These are phyloP conservation scores for Andricus grossulariae DNA, from an alignment of 1,140 invertebrate genomes.

Conservation along the genomic window DNA sequence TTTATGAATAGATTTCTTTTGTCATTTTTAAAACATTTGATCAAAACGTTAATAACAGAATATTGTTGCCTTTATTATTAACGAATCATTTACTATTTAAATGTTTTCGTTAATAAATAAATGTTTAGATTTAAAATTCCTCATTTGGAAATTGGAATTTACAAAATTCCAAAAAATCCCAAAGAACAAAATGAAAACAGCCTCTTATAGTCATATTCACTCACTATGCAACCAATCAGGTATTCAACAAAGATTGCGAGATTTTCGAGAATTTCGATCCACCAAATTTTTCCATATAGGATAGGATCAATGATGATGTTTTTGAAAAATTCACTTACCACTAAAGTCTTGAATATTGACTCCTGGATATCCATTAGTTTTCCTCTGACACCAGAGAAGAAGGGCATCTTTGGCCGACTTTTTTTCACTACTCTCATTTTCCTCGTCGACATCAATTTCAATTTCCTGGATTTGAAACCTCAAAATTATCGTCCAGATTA, in stretches of 20 bases:
- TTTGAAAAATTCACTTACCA: conserved; percentile 64
- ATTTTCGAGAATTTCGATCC: not conserved
- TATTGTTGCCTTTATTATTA: too few relatives aligned
- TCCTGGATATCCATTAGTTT: conserved; percentile 93
- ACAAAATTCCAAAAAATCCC: too few relatives aligned
- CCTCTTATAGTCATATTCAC: too few relatives aligned
- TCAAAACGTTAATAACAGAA: too few relatives aligned
- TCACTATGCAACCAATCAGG: not conserved
- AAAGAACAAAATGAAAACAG: too few relatives aligned
- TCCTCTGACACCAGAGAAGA: conserved; percentile 98
- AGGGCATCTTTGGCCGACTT: conserved; percentile 99
- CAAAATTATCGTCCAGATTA: conserved; percentile 99
- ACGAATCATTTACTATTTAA: too few relatives aligned
- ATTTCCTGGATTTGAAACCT: conserved; percentile 99
- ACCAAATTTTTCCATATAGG: not conserved
- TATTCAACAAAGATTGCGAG: too few relatives aligned
- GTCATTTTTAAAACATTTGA: too few relatives aligned
- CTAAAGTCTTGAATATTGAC: conserved; percentile 90
- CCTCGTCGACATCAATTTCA: conserved; percentile 98
- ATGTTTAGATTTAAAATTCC: too few relatives aligned
- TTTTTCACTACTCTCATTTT: conserved; percentile 98
- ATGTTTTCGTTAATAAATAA: too few relatives aligned
- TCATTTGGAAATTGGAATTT: too few relatives aligned
- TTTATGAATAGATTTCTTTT: too few relatives aligned
- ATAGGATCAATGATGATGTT: not conserved